A percentile compares a stretch with the other conserved stretches of the same genome.
Evolutionary conservation across 37 sponge, comb jelly and placozoan species (phyloP).

Genomic region (Haliclona indistincta): DNA sequence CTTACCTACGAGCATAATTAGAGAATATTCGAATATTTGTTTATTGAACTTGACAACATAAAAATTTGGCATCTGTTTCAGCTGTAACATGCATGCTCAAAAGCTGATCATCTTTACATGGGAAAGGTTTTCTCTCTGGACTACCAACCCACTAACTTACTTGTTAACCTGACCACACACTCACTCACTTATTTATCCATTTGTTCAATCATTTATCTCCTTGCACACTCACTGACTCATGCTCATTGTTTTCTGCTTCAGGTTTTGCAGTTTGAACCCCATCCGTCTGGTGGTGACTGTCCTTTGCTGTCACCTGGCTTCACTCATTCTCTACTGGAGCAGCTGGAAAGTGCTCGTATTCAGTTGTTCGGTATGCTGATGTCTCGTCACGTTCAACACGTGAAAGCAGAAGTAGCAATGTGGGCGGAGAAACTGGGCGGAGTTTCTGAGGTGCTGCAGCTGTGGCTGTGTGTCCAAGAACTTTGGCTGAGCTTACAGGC

Average conservation of each 20-base stretch:
- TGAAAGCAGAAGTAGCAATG: slow-evolving; percentile 72
- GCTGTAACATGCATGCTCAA: too few relatives aligned
- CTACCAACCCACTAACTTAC: too few relatives aligned
- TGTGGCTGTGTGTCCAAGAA: slow-evolving; percentile 89
- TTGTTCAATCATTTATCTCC: too few relatives aligned
- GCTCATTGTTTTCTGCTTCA: background rate
- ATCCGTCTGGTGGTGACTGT: slow-evolving; percentile 62
- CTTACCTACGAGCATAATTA: too few relatives aligned
- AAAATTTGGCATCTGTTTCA: too few relatives aligned
- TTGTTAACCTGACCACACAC: too few relatives aligned
- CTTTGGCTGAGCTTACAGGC: slow-evolving; percentile 86
- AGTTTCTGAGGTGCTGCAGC: slow-evolving; percentile 69
- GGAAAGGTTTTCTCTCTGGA: too few relatives aligned
- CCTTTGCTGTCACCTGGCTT: slow-evolving; percentile 49
- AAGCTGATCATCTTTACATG: too few relatives aligned
- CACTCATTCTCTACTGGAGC: slow-evolving; percentile 82
- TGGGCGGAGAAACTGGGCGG: slow-evolving; percentile 82
- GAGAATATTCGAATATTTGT: too few relatives aligned
- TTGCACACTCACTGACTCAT: too few relatives aligned
- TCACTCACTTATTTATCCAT: too few relatives aligned
- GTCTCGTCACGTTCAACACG: slow-evolving; percentile 67
- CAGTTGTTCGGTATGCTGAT: slow-evolving; percentile 81
- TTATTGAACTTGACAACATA: too few relatives aligned
- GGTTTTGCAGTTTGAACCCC: slow-evolving; percentile 62
- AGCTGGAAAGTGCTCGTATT: slow-evolving; percentile 77